Percentiles rank a stretch among this genome's conserved stretches.
phyloP scores from a whole-genome alignment of 1,140 invertebrate genomes.

The Aleiodes sp. region DNA sequence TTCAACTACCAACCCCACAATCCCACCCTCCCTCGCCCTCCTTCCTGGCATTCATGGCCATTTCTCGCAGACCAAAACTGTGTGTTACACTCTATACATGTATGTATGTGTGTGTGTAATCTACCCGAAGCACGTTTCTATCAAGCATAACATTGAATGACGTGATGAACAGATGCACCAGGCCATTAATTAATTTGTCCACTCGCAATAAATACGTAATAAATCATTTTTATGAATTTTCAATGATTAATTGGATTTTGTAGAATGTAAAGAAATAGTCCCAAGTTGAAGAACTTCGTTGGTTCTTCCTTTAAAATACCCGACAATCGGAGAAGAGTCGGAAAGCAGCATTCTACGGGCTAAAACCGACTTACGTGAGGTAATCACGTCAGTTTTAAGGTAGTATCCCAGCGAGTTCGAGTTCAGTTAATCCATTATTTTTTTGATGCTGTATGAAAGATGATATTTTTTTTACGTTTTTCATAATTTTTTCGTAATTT shows the following conservation, averaged over 20 bases:
- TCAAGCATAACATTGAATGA: not conserved
- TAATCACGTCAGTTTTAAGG: too few species aligned
- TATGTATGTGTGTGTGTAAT: not conserved
- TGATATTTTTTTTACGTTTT: too few species aligned
- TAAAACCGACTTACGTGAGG: too few species aligned
- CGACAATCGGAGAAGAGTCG: too few species aligned
- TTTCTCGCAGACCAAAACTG: not conserved
- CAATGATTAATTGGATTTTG: not conserved
- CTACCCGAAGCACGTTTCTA: not conserved
- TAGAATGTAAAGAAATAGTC: not conserved
- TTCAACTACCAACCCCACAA: not conserved
- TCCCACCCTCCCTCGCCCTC: not conserved
- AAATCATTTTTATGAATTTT: not conserved
- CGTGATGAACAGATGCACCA: slow-evolving; percentile 9
- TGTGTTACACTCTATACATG: too few species aligned
- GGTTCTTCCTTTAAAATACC: too few species aligned
- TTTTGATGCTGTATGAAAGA: too few species aligned
- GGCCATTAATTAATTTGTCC: not conserved
- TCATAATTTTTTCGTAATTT: too few species aligned
- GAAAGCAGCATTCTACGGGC: too few species aligned
- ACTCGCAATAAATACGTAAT: not conserved
- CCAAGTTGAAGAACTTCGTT: too few species aligned
- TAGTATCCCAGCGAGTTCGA: too few species aligned
- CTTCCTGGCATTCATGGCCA: not conserved
- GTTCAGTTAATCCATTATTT: too few species aligned